Base-by-base conservation (phyloP, 2,888 invertebrate genomes). In the Drosophila pseudotakahashii region DNA sequence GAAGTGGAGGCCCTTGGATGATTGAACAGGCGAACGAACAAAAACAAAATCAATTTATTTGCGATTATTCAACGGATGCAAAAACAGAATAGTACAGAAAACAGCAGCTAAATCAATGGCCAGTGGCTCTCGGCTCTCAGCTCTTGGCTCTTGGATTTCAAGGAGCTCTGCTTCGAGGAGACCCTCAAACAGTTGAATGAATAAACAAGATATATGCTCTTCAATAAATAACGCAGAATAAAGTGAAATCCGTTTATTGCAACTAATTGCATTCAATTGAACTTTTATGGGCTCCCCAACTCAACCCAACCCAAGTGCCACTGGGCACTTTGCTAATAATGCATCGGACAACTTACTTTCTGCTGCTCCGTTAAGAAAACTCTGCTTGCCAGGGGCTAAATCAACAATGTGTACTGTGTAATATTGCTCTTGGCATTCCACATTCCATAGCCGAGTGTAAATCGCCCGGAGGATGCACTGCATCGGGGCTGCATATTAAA, bases 241-340 rank as follows among this genome's bases (percentile, higher is more conserved):
- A 51, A 62, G 67, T 53, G 54, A 79, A 75, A 75, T 77, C 51
- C 70, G 67, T 76, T 85, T 75, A 73, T 69, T 77, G 72, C 82
- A 73, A 62, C 79, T 85, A 81, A 81, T 85, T 85, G 79, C 79
- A 73, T 70, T 60, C 82, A 84, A 79, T 81, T 85, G 73, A 76
- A 66, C 76, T 58, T 54, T 59, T 57, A 36, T 53, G 23, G 36
- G 14, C 7, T n/a, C 13, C 23, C 0, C 41, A 36, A 11, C 26
- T 1, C 41, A 36, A 11, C 14, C 26, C 41, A 4, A 4, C 14
- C 34, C 42, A 5, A 11, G 11, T 11, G 34, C 34, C 34, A 34
- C 34, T 34, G 34, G 34, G 9, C 23, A 23, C 39, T 37, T 30
- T 48, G 51, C 41, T 68, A 59, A 69, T 69, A 68, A 68, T 69